Percentiles rank a stretch among this genome's conserved stretches.
phyloP scores from a whole-genome alignment of 2,113 vertebrate species.

The Anoura caudifer region DNA sequence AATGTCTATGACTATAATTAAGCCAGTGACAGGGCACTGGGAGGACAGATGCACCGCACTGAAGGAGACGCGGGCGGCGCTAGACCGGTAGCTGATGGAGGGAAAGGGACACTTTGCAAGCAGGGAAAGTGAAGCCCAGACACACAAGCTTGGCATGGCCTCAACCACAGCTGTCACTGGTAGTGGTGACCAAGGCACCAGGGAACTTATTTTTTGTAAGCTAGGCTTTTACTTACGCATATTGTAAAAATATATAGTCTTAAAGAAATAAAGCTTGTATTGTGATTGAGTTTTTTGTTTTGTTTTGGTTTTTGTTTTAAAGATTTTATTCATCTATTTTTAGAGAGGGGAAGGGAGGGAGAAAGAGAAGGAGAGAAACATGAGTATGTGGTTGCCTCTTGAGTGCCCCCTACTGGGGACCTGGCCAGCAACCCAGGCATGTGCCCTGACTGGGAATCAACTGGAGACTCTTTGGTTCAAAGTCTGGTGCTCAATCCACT shows the following conservation, averaged over 20 bases:
- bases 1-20: conserved; percentile 74
- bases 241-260: background rate
- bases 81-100: background rate
- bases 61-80: background rate
- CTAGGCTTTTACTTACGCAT: background rate
- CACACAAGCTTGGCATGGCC: background rate
- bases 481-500: no score
- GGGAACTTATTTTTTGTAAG: background rate
- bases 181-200: background rate
- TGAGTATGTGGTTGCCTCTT: no score
- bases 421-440: no score
- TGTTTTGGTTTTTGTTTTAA: no score
- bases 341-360: no score
- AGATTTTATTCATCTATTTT: no score
- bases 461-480: no score
- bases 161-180: background rate
- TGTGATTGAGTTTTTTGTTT: no score
- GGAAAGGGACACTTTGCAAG: background rate
- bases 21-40: conserved; percentile 61
- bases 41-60: background rate
- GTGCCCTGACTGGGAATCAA: no score
- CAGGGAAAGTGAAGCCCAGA: background rate
- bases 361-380: no score
- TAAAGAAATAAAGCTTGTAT: background rate
- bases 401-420: no score